Evolutionary conservation across 1,140 invertebrate species (phyloP).

Genomic region (Bradysia coprophila): DNA sequence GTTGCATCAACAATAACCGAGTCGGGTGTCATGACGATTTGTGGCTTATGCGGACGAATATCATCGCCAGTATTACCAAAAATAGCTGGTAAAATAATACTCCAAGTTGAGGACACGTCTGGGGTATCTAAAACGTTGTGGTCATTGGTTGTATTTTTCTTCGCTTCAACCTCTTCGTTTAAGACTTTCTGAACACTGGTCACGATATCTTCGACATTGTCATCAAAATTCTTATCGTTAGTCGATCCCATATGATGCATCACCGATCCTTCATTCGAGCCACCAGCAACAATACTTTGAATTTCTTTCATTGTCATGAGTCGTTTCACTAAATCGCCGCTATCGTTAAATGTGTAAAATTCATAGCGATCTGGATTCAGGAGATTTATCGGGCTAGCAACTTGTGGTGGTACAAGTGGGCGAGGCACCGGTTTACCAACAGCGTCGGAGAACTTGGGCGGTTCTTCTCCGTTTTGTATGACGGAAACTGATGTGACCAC

Average conservation of each 20-base stretch:
- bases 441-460: conserved; percentile 38
- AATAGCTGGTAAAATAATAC: conserved; percentile 55
- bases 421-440: conserved; percentile 36
- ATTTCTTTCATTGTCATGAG: conserved; percentile 70
- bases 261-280: conserved; percentile 38
- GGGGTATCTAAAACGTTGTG: conserved; percentile 40
- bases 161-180: conserved; percentile 52
- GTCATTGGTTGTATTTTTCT: conserved; percentile 31
- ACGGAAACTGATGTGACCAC: conserved; percentile 38
- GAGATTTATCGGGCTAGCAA: conserved; percentile 55
- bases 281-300: conserved; percentile 59
- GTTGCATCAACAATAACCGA: no score
- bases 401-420: conserved; percentile 29
- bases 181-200: conserved; percentile 64
- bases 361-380: conserved; percentile 62
- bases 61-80: conserved; percentile 48
- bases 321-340: conserved; percentile 57
- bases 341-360: conserved; percentile 67
- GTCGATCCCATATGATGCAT: conserved; percentile 28
- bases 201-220: conserved; percentile 57
- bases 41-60: conserved; percentile 31
- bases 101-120: conserved; percentile 56
- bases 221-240: conserved; percentile 25
- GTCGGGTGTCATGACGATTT: not conserved
- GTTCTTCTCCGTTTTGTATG: conserved; percentile 33